A percentile compares a stretch with the other conserved stretches of the same genome.
phyloP scores from a whole-genome alignment of 2,797 vertebrate species.

The Lepus townsendii region DNA sequence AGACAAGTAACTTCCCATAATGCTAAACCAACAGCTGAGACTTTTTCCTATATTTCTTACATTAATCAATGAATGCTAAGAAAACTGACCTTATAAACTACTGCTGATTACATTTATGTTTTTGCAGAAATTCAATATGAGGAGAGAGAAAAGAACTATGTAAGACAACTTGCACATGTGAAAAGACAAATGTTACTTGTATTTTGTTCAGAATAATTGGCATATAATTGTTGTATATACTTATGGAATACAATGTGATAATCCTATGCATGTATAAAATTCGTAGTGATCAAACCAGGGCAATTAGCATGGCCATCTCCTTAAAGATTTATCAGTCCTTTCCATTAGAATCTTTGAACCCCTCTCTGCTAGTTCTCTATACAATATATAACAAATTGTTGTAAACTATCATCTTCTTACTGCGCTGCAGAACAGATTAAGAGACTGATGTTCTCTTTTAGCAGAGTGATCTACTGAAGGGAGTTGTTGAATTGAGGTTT shows the following conservation, averaged over 20 bases:
- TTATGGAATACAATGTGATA: too few species aligned
- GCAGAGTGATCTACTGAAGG: neutral
- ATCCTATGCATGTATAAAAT: too few species aligned
- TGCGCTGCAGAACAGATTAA: neutral
- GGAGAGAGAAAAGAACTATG: neutral
- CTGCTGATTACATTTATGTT: neutral
- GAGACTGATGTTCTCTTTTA: neutral
- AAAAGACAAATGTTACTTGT: neutral
- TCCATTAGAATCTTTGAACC: too few species aligned
- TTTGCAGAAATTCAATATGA: neutral
- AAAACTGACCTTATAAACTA: neutral
- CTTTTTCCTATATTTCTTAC: neutral
- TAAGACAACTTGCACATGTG: neutral
- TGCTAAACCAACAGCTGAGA: neutral
- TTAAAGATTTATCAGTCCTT: too few species aligned
- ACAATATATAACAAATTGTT: too few species aligned
- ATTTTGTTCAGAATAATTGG: too few species aligned
- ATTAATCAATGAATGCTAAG: neutral
- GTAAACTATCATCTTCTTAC: too few species aligned
- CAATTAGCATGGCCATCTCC: too few species aligned
- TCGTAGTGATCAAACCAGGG: neutral
- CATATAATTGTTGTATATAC: too few species aligned
- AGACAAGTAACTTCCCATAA: neutral
- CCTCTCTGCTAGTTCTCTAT: too few species aligned
- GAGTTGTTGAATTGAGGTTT: neutral